Evolutionary conservation across 30 jellyfish, hydroid and myxozoan genomes (phyloP).

Genomic region (Haliclystus octoradiatus): DNA sequence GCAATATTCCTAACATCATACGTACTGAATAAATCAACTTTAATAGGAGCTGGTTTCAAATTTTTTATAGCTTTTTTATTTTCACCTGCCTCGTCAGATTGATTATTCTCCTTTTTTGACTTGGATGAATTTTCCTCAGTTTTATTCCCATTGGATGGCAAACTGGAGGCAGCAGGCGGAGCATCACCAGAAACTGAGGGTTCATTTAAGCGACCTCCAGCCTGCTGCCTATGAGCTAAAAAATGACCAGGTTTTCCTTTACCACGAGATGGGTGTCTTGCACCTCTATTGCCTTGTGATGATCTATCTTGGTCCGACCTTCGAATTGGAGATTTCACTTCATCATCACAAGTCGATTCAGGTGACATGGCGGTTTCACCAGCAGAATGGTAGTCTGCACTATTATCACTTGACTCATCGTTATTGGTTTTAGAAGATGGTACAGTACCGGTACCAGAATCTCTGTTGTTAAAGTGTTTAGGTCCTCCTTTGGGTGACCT

Average conservation of each 20-base stretch:
- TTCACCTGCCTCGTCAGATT: slow-evolving; percentile 37
- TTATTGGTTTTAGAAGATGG: not conserved
- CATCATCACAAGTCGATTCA: slow-evolving; percentile 1
- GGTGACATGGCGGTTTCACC: slow-evolving; percentile 1
- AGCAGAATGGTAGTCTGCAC: not conserved
- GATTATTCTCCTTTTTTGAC: slow-evolving; percentile 9
- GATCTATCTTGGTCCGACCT: not conserved
- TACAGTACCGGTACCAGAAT: not conserved
- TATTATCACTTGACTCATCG: not conserved
- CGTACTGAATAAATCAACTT: slow-evolving; percentile 57
- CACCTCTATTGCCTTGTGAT: not conserved
- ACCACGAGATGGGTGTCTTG: slow-evolving; percentile 3
- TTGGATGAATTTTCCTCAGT: slow-evolving; percentile 50
- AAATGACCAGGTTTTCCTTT: slow-evolving; percentile 60
- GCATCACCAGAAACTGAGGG: slow-evolving; percentile 58
- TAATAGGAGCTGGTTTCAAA: slow-evolving; percentile 39
- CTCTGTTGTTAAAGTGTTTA: not conserved
- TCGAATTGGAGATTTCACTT: not conserved
- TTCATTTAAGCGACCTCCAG: slow-evolving; percentile 59
- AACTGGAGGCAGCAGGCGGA: slow-evolving; percentile 97
- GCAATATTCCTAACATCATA: slow-evolving; percentile 64
- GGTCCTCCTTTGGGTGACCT: too few relatives aligned
- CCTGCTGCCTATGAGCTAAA: slow-evolving; percentile 99
- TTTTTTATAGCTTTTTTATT: slow-evolving; percentile 27
- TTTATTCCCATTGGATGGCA: slow-evolving; percentile 9